Evolutionary conservation across 2,113 vertebrate species (phyloP), one percentile per base, ranked within the genome.

Genomic region (Paradoxurus hermaphroditus): DNA sequence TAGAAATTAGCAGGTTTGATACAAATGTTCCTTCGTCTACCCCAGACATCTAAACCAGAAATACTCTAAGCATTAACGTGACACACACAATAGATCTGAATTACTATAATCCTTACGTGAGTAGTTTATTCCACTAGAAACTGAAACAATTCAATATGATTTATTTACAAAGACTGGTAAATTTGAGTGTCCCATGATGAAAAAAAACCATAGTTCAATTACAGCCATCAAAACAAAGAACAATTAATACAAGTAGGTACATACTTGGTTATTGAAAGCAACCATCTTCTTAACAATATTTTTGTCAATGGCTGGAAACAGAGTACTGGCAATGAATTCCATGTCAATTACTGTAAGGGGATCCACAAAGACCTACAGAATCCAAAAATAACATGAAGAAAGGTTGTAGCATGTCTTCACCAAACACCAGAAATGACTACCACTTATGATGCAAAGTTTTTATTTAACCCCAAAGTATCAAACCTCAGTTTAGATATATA

Each of bases 241-340:
- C 39, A 89, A 90, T 51, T 29, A 88, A 95, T 67, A 44, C 7
- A 91, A 84, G 6, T 70, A 81, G 16, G 59, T 34, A 95, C 97
- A 96, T 98, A 99, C 99, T 99, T 98, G 99, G 97, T 99, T 99
- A 98, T 99, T 99, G 98, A 99, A 99, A 96, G 99, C 99, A 97
- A 99, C 99, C 99, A 99, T 99, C 98, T 99, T 99, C 90, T 98
- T 98, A 96, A 99, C 98, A 96, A 99, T 97, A 79, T 97, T 98
- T 97, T 99, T 99, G 68, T 99, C 99, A 83, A 99, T 99, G 92
- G 98, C 99, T 96, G 99, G 99, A 98, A 99, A 99, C 75, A 99
- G 98, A 0, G 99, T 98, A 94, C 98, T 98, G 27, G 99, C 99
- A 86, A 99, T 99, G 83, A 99, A 99, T 70, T 99, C 99, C 99